phyloP scores from a whole-genome alignment of 1,140 invertebrate genomes.

The Rhyacophila brunnea region DNA sequence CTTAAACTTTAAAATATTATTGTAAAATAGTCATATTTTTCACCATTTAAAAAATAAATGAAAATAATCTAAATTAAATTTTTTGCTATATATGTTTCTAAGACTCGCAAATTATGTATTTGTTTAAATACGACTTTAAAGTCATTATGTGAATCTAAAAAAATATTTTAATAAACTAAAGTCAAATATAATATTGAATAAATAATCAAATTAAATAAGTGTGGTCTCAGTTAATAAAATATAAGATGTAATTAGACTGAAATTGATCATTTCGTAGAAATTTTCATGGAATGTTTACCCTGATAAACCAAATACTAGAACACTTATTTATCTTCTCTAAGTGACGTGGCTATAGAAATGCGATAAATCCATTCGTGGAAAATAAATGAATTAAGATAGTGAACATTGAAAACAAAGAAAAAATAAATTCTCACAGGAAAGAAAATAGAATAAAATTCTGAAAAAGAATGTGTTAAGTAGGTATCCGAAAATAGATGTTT shows the following conservation, averaged over 20 bases:
- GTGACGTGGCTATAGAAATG: neutral
- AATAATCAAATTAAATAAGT: neutral
- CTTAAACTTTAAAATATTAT: too few species aligned
- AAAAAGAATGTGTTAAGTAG: neutral
- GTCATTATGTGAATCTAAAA: neutral
- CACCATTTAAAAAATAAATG: too few species aligned
- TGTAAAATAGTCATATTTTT: too few species aligned
- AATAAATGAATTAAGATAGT: constrained; percentile 8
- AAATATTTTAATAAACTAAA: neutral
- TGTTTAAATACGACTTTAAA: neutral
- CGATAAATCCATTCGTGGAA: neutral
- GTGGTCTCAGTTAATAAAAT: neutral
- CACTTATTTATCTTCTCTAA: neutral
- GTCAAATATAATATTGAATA: neutral
- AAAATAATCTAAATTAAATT: too few species aligned
- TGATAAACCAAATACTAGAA: too few species aligned
- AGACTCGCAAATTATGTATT: neutral
- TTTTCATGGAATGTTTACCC: too few species aligned
- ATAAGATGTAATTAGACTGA: too few species aligned
- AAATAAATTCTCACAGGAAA: neutral
- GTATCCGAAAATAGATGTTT: too few species aligned
- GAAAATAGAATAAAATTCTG: neutral
- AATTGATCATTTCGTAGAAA: too few species aligned
- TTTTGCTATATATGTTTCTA: too few species aligned
- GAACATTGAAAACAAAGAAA: neutral